Conservation (phyloP, 2,113 vertebrate genomes). For the Ammodytes dubius region DNA sequence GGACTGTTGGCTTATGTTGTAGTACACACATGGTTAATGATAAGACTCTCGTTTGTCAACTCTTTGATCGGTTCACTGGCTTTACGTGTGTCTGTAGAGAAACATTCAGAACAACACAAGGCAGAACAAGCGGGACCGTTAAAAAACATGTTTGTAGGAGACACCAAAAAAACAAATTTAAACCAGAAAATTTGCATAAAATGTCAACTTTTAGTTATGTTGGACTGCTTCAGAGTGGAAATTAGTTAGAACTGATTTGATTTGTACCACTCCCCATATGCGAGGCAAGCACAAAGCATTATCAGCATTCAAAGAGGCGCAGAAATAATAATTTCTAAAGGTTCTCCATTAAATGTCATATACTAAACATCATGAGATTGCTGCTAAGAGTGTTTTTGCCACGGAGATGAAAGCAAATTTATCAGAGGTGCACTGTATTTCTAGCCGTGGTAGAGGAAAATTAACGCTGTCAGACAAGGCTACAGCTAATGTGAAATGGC, state of each 20-base stretch:
- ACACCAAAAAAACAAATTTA: too few relatives aligned
- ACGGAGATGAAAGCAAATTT: conserved; percentile 50
- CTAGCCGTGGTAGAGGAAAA: conserved; percentile 37
- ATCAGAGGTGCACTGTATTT: conserved; percentile 35
- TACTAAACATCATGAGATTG: conserved; percentile 47
- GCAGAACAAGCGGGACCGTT: too few relatives aligned
- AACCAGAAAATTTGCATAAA: too few relatives aligned
- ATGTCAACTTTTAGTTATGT: too few relatives aligned
- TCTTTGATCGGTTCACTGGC: too few relatives aligned
- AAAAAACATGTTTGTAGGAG: too few relatives aligned
- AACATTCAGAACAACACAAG: too few relatives aligned
- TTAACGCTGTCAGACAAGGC: conserved; percentile 39
- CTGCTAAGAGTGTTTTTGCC: conserved; percentile 10
- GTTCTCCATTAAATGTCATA: conserved; percentile 43
- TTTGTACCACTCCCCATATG: conserved; percentile 64
- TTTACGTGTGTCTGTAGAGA: too few relatives aligned
- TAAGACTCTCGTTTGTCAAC: too few relatives aligned
- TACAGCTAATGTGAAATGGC: conserved; percentile 40
- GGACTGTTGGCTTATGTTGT: too few relatives aligned
- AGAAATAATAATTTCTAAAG: conserved; percentile 8
- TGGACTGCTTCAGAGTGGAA: conserved; percentile 64
- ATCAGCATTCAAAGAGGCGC: conserved; percentile 50
- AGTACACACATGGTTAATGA: too few relatives aligned
- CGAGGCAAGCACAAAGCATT: conserved; percentile 46
- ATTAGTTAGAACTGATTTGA: conserved; percentile 78